phyloP scores from a whole-genome alignment of 2,113 vertebrate genomes.

The Stegastes partitus region DNA sequence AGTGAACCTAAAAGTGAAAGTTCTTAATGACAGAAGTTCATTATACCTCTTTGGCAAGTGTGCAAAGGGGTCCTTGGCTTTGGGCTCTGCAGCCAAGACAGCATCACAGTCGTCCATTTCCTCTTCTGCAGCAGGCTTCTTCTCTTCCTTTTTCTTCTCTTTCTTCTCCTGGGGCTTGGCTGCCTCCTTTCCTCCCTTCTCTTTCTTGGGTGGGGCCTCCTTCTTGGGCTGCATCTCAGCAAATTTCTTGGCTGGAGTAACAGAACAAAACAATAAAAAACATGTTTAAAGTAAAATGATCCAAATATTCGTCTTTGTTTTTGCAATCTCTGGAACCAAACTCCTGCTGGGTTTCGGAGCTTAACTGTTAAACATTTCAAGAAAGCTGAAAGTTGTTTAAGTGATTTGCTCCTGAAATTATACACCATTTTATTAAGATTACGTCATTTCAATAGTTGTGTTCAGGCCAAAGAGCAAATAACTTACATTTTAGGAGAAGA shows the following conservation, averaged over 20 bases:
- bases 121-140: slow-evolving; percentile 85
- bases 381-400: too few relatives aligned
- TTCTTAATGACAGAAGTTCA: too few relatives aligned
- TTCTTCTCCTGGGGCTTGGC: slow-evolving; percentile 85
- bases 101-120: slow-evolving; percentile 92
- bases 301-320: not conserved
- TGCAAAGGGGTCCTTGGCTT: slow-evolving; percentile 93
- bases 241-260: slow-evolving; percentile 90
- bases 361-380: too few relatives aligned
- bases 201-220: slow-evolving; percentile 88
- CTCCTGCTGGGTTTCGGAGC: not conserved
- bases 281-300: slow-evolving; percentile 20
- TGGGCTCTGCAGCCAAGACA: slow-evolving; percentile 90
- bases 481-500: too few relatives aligned
- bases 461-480: too few relatives aligned
- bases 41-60: slow-evolving; percentile 88
- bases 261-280: slow-evolving; percentile 6
- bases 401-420: too few relatives aligned
- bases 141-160: slow-evolving; percentile 91
- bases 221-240: slow-evolving; percentile 93
- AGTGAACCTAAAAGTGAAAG: too few relatives aligned
- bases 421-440: too few relatives aligned
- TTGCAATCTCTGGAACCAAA: not conserved
- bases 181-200: slow-evolving; percentile 87
- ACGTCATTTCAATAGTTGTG: too few relatives aligned